Evolutionary conservation across 2,888 invertebrate species (phyloP), one percentile per base, ranked within the genome.

Genomic region (Drosophila robusta): DNA sequence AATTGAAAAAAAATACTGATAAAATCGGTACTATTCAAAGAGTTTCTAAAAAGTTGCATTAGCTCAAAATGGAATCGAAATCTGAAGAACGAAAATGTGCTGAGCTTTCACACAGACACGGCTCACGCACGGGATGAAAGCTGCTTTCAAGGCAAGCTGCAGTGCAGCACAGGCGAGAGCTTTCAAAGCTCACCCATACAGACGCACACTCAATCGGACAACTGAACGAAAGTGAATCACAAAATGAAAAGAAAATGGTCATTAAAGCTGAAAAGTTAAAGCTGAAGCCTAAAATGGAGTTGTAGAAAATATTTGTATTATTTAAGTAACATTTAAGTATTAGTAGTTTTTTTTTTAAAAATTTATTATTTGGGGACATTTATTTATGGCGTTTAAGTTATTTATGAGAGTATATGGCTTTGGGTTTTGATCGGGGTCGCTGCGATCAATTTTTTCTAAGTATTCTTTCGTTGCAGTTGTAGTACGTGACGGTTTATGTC

Each of bases 251-350:
- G 11, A 50, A 57, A 45, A 36, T 55, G 54, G 60, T 24, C 32
- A 9, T 9, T 6, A 45, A 45, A 24, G 32, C 63, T 70, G 51
- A 57, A 70, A 70, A 45, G 49, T 51, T 49, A 65, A 46, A 71
- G 70, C 57, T 70, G 73, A 66, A 60, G 60, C 73, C 65, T 58
- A 73, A 70, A 62, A 34, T 66, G 56, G 56, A 71, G 77, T 57
- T 56, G 42, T 61, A 61, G 77, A 76, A 66, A 69, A 60, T 71
- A 74, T 71, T 66, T 52, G 55, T 60, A 61, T 71, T 70, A 76
- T 70, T 70, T 34, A 34, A 2, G 12, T 34, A 12, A 34, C 24
- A 45, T n/a, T 63, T 66, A 29, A 44, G 45, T 61, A 41, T 57
- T 56, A 44, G 38, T 60, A 45, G 45, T 60, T 32, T 55, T 26